Evolutionary conservation across 1,140 invertebrate genomes (phyloP), one percentile per base, ranked within the genome.

Genomic region (Tetramorium simillimum): DNA sequence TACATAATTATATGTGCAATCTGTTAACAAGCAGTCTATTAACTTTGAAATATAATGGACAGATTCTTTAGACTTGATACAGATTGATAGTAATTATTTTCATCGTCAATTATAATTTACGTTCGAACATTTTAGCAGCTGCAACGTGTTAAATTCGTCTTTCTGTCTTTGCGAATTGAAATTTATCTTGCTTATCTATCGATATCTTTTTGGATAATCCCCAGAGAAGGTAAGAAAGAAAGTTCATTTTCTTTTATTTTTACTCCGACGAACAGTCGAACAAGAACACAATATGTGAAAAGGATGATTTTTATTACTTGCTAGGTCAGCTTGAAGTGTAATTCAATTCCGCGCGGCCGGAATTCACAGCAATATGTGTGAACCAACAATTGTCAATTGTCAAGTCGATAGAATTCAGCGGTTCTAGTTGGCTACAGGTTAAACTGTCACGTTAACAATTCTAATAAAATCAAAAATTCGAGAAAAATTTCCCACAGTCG

Each of bases 271-370:
- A 73, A 46, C 51, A 10, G 21, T 12, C 14, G 51, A 58, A 58
- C 51, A 28, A 73, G 65, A 18, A 82, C 72, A 43, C 58, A 43
- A 43, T 49, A 49, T 16, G n/a, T 49, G 49, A 63, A 3, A 43
- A 75, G 14, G 51, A 46, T 33, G 67, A 77, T 62, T 86, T 92
- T 91, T 90, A 92, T 92, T 91, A 87, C 85, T 46, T 3, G n/a
- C n/a, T n/a, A n/a, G 43, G 37, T 91, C 89, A 85, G 91, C 89
- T 70, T 70, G 28, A 80, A 60, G 91, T 85, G 88, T 92, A 93
- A 93, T 93, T 93, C 90, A 93, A 93, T 93, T 91, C 78, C 72
- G 12, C 46, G 73, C 81, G 81, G 72, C 80, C 80, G 73, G 84
- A 88, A 87, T 92, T 69, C 65, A 53, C 51, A 58, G 18, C 76